Conservation (phyloP, 2,113 vertebrate species). For the Platysternon megacephalum region DNA sequence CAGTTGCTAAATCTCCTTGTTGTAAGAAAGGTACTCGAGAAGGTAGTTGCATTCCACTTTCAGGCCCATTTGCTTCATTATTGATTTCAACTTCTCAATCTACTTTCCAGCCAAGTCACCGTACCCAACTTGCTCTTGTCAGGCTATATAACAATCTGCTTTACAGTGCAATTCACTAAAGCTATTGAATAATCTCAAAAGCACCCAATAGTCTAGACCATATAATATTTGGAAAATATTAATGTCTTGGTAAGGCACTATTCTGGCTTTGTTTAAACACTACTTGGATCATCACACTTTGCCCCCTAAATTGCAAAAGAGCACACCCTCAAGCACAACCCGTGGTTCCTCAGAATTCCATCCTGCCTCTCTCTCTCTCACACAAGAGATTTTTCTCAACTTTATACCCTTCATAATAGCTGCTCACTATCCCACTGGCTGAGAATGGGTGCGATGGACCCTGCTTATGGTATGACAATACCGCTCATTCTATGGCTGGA, state of each 20-base stretch:
- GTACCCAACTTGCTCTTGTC: neutral
- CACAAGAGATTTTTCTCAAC: neutral
- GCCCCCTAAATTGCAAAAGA: neutral
- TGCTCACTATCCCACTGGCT: neutral
- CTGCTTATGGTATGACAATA: neutral
- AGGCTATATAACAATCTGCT: neutral
- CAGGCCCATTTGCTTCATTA: neutral
- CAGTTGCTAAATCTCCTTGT: neutral
- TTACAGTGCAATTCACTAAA: neutral
- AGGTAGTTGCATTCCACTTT: neutral
- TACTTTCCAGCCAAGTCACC: neutral
- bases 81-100: neutral
- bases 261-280: neutral
- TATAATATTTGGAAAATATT: neutral
- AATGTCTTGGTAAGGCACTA: neutral
- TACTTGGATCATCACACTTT: neutral
- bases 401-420: fast-evolving
- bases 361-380: neutral
- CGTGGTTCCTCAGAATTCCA: neutral
- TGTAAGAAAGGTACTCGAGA: neutral
- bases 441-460: neutral
- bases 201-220: neutral
- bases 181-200: neutral
- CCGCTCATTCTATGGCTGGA: neutral
- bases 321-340: neutral